Base-by-base conservation (phyloP, 2,113 vertebrate species). In the Macaca mulatta region DNA sequence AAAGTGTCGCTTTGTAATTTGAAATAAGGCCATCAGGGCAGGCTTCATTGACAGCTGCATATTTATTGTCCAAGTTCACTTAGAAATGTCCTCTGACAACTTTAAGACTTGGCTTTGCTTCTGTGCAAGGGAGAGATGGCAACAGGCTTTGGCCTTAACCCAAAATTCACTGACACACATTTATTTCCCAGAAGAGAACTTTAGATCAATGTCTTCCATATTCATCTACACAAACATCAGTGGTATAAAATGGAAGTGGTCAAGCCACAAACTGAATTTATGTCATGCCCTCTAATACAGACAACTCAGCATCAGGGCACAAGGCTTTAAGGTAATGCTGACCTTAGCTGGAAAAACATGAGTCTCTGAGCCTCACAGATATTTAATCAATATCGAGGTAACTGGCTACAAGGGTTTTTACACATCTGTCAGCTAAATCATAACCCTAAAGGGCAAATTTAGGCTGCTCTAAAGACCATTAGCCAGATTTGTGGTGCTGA, bases 381-480 rank as follows among this genome's bases (percentile, higher is more conserved):
- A 57, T 92, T 13, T 77, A 88, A 96, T 98, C 93, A 94, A 97
- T 97, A 97, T 61, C 13, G 43, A 93, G 89, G 84, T 93, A 78
- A 83, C 75, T 94, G 50, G 45, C 23, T 95, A n/a, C 40, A 50
- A 55, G 86, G 55, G 78, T 9, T 78, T 97, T 96, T 97, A 92
- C 91, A 97, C 92, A 96, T 97, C 70, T 90, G 90, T 95, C 97
- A 95, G 84, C 95, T 97, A 95, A 91, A 95, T 92, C 82, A 94
- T 69, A 95, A 74, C 83, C 89, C 77, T 78, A 90, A 94, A 89
- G 74, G 86, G 69, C 78, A 97, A 95, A 83, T 86, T 43, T 75
- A 75, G 72, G 43, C 59, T 80, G 35, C 40, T 97, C 59, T 61
- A n/a, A 72, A 94, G 80, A 91, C 77, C 40, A 64, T 93, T 93